These are phyloP conservation scores for Drosophila nannoptera DNA, from an alignment of 1,140 invertebrate genomes.

Conservation along the genomic window DNA sequence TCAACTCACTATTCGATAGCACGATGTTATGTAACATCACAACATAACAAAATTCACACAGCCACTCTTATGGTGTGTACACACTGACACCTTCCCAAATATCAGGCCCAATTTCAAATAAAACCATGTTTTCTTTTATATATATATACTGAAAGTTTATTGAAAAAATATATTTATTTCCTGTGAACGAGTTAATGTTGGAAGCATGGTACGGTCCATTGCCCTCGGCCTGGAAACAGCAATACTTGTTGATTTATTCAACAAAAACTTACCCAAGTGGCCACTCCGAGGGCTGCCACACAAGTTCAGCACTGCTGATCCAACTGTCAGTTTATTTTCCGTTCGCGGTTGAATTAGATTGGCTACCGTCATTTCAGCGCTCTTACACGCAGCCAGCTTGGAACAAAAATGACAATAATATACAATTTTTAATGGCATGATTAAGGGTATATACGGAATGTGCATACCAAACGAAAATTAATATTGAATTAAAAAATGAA, in stretches of 20 bases:
- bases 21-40: background rate
- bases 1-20: background rate
- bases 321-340: constrained; percentile 36
- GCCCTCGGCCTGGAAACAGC: constrained; percentile 39
- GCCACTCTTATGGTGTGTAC: background rate
- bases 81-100: background rate
- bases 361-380: constrained; percentile 60
- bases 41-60: too few species aligned
- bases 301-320: constrained; percentile 9
- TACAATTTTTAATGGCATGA: constrained; percentile 49
- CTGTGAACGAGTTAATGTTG: background rate
- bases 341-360: constrained; percentile 50
- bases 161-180: background rate
- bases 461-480: constrained; percentile 48
- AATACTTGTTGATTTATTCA: constrained; percentile 38
- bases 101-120: background rate
- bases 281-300: background rate
- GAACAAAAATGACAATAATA: constrained; percentile 74
- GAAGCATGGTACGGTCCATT: background rate
- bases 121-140: background rate
- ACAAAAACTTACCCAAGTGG: constrained; percentile 52
- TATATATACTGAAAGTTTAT: background rate
- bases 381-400: constrained; percentile 69
- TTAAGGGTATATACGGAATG: constrained; percentile 22
- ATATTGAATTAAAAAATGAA: constrained; percentile 35